phyloP scores from a whole-genome alignment of 1,140 invertebrate species.

The Danaus plexippus region DNA sequence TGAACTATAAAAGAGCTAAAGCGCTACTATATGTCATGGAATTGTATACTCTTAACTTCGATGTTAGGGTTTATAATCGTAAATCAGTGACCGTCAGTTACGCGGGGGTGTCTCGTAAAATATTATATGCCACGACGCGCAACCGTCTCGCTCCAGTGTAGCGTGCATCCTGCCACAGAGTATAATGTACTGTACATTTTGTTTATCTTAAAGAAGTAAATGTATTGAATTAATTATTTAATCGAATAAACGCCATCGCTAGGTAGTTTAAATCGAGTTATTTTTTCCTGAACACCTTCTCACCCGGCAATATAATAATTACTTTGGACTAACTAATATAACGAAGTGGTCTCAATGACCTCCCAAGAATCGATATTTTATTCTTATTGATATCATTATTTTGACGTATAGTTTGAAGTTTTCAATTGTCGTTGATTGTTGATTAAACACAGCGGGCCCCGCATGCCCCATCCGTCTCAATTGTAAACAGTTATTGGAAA shows the following conservation, averaged over 20 bases:
- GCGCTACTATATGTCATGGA: neutral
- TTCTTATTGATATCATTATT: no score
- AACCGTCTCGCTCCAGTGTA: conserved; percentile 67
- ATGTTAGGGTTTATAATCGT: conserved; percentile 20
- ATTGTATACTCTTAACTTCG: conserved; percentile 16
- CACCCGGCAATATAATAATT: no score
- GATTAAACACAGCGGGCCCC: conserved; percentile 60
- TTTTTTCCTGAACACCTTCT: no score
- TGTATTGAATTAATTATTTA: no score
- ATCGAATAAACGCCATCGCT: no score
- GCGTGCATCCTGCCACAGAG: conserved; percentile 62
- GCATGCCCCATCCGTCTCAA: conserved; percentile 59
- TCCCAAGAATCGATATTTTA: no score
- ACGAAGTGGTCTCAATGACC: no score
- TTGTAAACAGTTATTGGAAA: conserved; percentile 69
- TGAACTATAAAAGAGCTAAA: conserved; percentile 11
- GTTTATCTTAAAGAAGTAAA: conserved; percentile 21
- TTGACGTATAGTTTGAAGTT: no score
- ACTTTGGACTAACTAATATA: no score
- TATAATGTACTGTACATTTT: conserved; percentile 54
- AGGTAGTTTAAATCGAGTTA: no score
- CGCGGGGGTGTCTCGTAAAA: conserved; percentile 8
- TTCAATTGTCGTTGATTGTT: conserved; percentile 46
- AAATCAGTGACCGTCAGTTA: conserved; percentile 6
- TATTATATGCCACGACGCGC: conserved; percentile 49